Evolutionary conservation across 1,140 invertebrate species (phyloP), one percentile per base, ranked within the genome.

Genomic region (Periplaneta americana): DNA sequence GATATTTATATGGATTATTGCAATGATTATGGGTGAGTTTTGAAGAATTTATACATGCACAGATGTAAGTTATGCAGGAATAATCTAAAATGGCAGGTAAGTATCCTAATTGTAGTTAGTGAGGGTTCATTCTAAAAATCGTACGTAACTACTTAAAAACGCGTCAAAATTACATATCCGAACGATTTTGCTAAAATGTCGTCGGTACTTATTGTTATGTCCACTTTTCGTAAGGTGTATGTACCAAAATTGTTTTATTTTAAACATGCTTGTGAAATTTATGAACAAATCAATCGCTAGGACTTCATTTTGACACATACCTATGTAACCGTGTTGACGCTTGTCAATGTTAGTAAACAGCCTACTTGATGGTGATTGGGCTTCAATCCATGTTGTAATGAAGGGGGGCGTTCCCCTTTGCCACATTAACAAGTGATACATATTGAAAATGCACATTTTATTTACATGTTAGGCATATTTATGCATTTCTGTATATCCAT

Each of bases 311-410:
- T 78, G 76, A 78, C 76, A 78, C 76, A 37, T 78, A 28, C 13
- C 28, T 28, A 78, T 31, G 35, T 78, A 34, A 32, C 33, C n/a
- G 32, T 75, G 74, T 80, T 80, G 80, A 75, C 80, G 80, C 66
- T 75, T 80, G 80, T 80, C 74, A 75, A 36, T 80, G 80, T 80
- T 80, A 75, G 80, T 80, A 80, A 80, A 80, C 80, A 80, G 28
- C 48, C 80, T 66, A 80, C 66, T 80, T 80, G 34, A 37, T 66
- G 15, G 35, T 78, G 76, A 78, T 78, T 78, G 35, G 76, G 76
- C 35, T n/a, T 39, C 33, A 28, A 36, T n/a, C 28, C 34, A 34
- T 31, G n/a, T 36, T 34, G 57, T 75, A 35, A 80, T 34, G 36
- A 31, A 75, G 39, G 80, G 77, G 80, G 80, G 80, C 80, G 80